Evolutionary conservation across 2,888 invertebrate genomes (phyloP).

Genomic region (Machimus atricapillus): DNA sequence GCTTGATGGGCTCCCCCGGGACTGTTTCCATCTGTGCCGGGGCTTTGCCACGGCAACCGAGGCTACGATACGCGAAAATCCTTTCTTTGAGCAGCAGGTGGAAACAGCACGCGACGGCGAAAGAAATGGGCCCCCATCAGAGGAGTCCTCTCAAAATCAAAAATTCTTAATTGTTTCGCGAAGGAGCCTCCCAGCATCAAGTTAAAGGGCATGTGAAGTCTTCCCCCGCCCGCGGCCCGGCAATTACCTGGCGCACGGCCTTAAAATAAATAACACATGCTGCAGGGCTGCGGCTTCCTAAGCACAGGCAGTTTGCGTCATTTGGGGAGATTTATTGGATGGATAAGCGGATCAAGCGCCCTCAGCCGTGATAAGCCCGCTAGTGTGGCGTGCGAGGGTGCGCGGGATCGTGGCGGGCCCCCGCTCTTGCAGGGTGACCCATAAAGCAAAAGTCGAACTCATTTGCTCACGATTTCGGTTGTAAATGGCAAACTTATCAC

Average conservation of each 20-base stretch:
- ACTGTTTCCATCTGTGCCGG: neutral
- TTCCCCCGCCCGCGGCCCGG: neutral
- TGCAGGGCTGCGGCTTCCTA: neutral
- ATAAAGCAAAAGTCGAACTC: neutral
- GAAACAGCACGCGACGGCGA: neutral
- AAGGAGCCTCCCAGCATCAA: neutral
- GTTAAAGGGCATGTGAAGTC: neutral
- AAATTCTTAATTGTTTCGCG: neutral
- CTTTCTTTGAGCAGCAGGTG: neutral
- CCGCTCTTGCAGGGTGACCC: neutral
- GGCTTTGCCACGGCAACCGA: neutral
- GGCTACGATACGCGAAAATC: neutral
- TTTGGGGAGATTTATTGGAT: neutral
- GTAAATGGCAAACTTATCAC: neutral
- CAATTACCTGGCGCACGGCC: neutral
- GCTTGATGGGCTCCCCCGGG: neutral
- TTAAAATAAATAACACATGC: neutral
- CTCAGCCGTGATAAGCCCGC: neutral
- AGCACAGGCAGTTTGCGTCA: neutral
- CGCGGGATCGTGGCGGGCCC: neutral
- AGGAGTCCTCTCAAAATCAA: neutral
- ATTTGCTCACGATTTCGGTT: neutral
- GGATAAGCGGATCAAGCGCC: neutral
- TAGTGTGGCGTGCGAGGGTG: neutral
- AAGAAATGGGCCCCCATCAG: neutral